These are phyloP conservation scores for Polylopha cassiicola DNA, from an alignment of 2,888 invertebrate genomes.

Conservation along the genomic window DNA sequence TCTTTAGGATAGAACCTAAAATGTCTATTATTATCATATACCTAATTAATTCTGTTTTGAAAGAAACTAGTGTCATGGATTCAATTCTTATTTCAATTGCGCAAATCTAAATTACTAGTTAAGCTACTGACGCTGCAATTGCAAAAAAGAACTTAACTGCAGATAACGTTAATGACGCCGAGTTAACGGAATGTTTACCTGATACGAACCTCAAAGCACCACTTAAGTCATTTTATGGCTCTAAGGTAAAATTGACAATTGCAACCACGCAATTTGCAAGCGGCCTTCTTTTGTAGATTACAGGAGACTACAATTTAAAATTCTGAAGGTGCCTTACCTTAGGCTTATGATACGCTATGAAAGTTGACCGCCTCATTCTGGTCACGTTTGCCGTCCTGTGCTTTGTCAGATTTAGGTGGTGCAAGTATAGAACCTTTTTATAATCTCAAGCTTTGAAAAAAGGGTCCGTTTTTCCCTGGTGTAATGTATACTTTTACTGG, in stretches of 20 bases:
- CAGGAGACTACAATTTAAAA: conserved; percentile 48
- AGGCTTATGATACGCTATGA: conserved; percentile 53
- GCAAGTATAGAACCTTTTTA: conserved; percentile 39
- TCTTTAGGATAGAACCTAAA: no score
- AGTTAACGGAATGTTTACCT: conserved; percentile 17
- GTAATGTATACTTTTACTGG: conserved; percentile 17
- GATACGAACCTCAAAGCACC: conserved; percentile 15
- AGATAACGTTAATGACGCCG: conserved; percentile 17
- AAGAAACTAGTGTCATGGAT: no score
- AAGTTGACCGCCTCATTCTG: conserved; percentile 45
- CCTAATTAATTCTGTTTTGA: no score
- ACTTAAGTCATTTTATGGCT: conserved; percentile 14
- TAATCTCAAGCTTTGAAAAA: conserved; percentile 24
- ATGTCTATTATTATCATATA: no score
- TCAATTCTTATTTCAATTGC: no score
- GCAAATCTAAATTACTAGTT: no score
- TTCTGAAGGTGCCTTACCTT: conserved; percentile 48
- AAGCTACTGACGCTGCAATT: conserved; percentile 5
- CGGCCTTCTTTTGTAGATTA: conserved; percentile 36
- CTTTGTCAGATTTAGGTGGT: conserved; percentile 57
- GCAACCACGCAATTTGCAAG: conserved; percentile 25
- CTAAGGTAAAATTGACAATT: conserved; percentile 21
- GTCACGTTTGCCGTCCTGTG: conserved; percentile 54
- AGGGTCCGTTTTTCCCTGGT: conserved; percentile 13
- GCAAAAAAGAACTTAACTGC: conserved; percentile 6